Base-by-base conservation (phyloP, 2,797 vertebrate species). In the Otolemur crassicaudatus region DNA sequence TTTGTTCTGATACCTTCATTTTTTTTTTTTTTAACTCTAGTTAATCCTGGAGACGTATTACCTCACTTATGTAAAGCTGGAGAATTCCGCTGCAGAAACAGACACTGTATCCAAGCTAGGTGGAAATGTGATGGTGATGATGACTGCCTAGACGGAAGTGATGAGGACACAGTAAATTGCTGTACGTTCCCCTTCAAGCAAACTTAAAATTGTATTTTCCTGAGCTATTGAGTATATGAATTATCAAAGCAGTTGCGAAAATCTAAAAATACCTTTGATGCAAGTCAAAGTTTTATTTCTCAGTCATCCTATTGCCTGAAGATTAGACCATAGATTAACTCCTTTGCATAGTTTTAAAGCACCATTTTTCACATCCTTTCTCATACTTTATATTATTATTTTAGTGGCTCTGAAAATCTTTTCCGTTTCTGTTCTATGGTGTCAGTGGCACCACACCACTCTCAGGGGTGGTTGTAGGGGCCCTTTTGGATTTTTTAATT, bases 71-170 rank as follows among this genome's bases (percentile, higher is more conserved):
- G 99, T 97, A 99, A 99, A 98, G 93, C 98, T 0, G 99, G 99
- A 73, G 99, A 99, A 98, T 99, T 99, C 80, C 99, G 99, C 77
- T 99, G 99, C 96, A 99, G 98, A 97, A 99, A 99, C 92, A 99
- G 98, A 96, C 99, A 99, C 96, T 99, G 99, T 87, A 99, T 99
- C 98, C 99, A 99, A 98, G 99, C 99, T 27, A 98, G 98, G 61
- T 99, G 99, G 99, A 99, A 99, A 97, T 99, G 99, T 23, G 99
- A 99, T 0, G 99, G 99, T 0, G 99, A 99, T 53, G 99, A 99
- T n/a, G 99, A 99, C 98, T 99, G 99, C 94, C 98, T 99, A 90
- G 99, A 99, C 67, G 99, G 99, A 97, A 99, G 99, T 1, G 99
- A 99, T 77, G 99, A 99, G 97, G 99, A 99, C 67, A 94, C 99